Base-by-base conservation (phyloP, 1,140 invertebrate genomes). In the Chelonus insularis region DNA sequence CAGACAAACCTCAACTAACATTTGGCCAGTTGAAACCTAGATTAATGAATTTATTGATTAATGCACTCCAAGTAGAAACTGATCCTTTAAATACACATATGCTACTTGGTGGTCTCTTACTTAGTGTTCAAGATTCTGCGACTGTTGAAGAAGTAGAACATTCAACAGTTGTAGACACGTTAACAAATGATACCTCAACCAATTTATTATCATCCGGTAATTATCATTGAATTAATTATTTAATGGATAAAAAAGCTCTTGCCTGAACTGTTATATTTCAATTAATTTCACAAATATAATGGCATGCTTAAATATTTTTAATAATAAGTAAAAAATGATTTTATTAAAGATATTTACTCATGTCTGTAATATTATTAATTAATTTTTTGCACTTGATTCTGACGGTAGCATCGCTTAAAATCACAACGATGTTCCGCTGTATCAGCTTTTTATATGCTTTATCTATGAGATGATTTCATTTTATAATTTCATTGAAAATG, bases 21-120 rank as follows among this genome's bases (percentile, higher is more conserved):
- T 96, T 95, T 73, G 83, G 87, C 6, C 90, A 92, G 63, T 81
- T 96, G 4, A 92, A 94, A 74, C 86, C 90, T 1, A 84, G 90
- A 47, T 83, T 96, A 1, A 90, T 93, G 79, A 93, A 95, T 75
- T 84, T 95, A 9, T 80, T 97, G 11, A 91, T 95, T 69, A 92
- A 91, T 76, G 91, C 93, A 3, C 79, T 97, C 14, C 88, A 93
- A 83, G 89, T 91, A 25, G 94, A 96, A 81, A 86, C 87, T 1
- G 94, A 96, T 83, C 86, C 92, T 1, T 85, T 87, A 58, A 97
- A 97, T 76, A 92, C 93, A 4, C 94, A 97, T 69, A 93, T 96
- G 89, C 80, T 96, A 16, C 80, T 96, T 36, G 92, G 88, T 29
- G 91, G 91, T 25, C 78, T 95, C 39, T 82, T 94, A 66, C 76